Base-by-base conservation (phyloP, 1,140 invertebrate genomes). In the Pogonus chalceus region DNA sequence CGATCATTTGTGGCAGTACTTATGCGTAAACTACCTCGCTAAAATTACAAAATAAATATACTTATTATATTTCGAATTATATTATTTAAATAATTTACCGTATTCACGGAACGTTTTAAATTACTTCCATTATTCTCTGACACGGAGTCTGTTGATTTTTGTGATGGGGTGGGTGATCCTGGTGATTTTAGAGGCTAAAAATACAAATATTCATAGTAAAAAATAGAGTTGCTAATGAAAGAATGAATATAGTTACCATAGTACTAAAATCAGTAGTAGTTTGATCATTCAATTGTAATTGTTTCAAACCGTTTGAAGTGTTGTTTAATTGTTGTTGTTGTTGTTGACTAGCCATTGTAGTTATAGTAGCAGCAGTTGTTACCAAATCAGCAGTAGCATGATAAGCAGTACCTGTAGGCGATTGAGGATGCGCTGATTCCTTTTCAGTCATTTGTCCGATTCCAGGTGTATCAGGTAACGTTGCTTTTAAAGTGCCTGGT, bases 361-460 rank as follows among this genome's bases (percentile, higher is more conserved):
- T n/a, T n/a, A n/a, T n/a, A n/a, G n/a, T n/a, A n/a, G n/a, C n/a
- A n/a, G n/a, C n/a, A n/a, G n/a, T n/a, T n/a, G n/a, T n/a, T n/a
- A n/a, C n/a, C n/a, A n/a, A n/a, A n/a, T n/a, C n/a, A 56, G 56
- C 54, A 24, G 65, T 60, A 1, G 60, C 49, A 56, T 68, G 1
- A 64, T 61, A 22, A 68, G 37, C 14, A 59, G 55, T 9, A 62
- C 31, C 46, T 64, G 63, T 23, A 62, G 65, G 20, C 65, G 65
- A 37, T 60, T 62, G 3, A 1, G 87, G 87, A 77, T 94, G 90
- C 1, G 91, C 91, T 0, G 85, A 88, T 70, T 93, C 90, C 57
- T 86, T 83, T 68, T 96, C 93, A 16, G 95, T 98, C 90, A 98
- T 97, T 60, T 92, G 89, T 49, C 86, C 87, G 57, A 96, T 88